phyloP scores from a whole-genome alignment of 2,888 invertebrate species.

The Cerastis leucographa region DNA sequence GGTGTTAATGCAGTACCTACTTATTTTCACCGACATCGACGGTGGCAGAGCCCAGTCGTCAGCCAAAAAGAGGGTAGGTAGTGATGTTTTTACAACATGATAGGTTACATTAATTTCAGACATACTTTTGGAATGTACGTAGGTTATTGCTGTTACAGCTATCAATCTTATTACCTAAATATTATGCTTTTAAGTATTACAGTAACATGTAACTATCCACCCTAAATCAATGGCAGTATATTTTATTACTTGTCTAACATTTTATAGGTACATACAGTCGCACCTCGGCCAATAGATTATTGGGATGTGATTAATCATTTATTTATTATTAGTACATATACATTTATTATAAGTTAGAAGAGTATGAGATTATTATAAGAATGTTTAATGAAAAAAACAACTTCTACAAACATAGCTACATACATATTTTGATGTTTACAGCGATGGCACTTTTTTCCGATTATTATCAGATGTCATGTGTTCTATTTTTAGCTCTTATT shows the following conservation, averaged over 20 bases:
- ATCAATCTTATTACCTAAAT: neutral
- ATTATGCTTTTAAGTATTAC: conserved; percentile 16
- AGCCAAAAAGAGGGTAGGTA: neutral
- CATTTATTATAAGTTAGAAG: neutral
- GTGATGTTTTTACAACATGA: neutral
- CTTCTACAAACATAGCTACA: neutral
- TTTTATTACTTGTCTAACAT: conserved; percentile 34
- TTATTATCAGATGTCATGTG: neutral
- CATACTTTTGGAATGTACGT: neutral
- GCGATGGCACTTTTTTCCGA: neutral
- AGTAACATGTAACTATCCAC: conserved; percentile 44
- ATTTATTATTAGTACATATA: neutral
- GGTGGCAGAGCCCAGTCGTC: neutral
- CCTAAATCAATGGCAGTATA: conserved; percentile 63
- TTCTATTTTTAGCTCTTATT: conserved; percentile 7
- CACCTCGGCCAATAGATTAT: conserved; percentile 34
- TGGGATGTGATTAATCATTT: conserved; percentile 19
- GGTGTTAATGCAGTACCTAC: neutral
- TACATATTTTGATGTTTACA: neutral
- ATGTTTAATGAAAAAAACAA: conserved; percentile 34
- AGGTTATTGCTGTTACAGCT: conserved; percentile 12
- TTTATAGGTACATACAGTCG: conserved; percentile 42
- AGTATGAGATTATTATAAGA: conserved; percentile 32
- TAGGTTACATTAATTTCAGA: neutral
- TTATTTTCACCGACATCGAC: neutral